Base-by-base conservation (phyloP, 2,113 vertebrate genomes). In the Pungitius pungitius region DNA sequence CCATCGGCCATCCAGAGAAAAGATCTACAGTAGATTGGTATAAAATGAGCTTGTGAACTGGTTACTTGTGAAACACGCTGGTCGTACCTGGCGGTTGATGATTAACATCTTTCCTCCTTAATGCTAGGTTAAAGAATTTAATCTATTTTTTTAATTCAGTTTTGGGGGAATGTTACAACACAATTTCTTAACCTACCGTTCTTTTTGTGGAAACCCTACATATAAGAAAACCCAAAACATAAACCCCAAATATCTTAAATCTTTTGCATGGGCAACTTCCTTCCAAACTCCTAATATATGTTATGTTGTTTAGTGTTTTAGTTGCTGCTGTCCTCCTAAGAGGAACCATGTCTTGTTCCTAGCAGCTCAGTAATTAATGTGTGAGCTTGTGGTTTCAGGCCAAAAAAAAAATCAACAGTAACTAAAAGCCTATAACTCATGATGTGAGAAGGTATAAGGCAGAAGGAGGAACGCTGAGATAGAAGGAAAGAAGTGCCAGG, bases 341-440 rank as follows among this genome's bases (percentile, higher is more conserved):
- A n/a, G 9, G 15, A 68, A 43, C n/a, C 27, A 59, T 3, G 5
- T 75, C 40, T 24, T 17, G 37, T 51, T 72, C 17, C 54, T 55
- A 11, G 1, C 37, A 56, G 64, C 67, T 75, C 17, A 81, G 63
- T 75, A 10, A 81, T 83, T 67, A 64, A 26, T 60, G 52, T 33
- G 35, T 33, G 35, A 63, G 39, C 12, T 24, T 45, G 59, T 51
- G 55, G 45, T 68, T 54, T 39, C 27, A 15, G 4, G 75, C 18
- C 40, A 30, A 58, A 74, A 63, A 63, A 67, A 67, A 56, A 56
- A 83, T 65, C 26, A 74, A 78, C 52, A 47, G 26, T 17, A 27
- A 60, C 47, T 57, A 58, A 37, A 61, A 83, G 1, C 39, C 47
- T n/a, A n/a, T n/a, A n/a, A 30, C 71, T 57, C 4, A 1, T 39